A percentile compares a stretch with the other conserved stretches of the same genome.
phyloP scores from a whole-genome alignment of 2,113 vertebrate genomes.

The Theristicus caerulescens region DNA sequence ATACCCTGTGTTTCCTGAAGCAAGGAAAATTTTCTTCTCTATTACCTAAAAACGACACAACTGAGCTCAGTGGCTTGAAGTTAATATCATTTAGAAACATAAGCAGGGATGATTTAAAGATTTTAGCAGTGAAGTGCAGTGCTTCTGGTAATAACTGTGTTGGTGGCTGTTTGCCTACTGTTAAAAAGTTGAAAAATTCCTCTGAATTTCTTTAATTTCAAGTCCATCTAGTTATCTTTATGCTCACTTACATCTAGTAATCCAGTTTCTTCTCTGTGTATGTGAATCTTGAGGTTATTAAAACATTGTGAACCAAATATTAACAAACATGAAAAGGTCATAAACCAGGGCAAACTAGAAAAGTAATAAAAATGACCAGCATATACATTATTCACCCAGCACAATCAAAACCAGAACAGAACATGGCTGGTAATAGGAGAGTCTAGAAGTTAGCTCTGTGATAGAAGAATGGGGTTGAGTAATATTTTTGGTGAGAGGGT shows the following conservation, averaged over 20 bases:
- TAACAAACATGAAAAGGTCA: neutral
- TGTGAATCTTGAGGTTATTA: neutral
- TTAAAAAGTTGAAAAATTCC: neutral
- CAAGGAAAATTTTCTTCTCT: slow-evolving; percentile 36
- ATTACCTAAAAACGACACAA: slow-evolving; percentile 2
- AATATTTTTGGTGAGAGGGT: neutral
- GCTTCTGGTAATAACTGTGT: neutral
- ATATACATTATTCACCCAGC: neutral
- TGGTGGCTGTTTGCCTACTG: neutral
- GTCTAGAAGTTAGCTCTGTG: neutral
- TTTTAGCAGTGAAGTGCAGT: neutral
- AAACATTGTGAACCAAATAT: neutral
- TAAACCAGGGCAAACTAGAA: neutral
- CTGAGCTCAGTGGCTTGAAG: slow-evolving; percentile 10
- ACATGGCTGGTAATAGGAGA: neutral
- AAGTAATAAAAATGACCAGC: neutral
- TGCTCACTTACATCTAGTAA: neutral
- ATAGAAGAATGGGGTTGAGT: neutral
- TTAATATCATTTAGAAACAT: neutral
- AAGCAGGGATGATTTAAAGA: neutral
- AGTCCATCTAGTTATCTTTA: neutral
- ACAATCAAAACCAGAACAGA: neutral
- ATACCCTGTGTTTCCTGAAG: slow-evolving; percentile 44
- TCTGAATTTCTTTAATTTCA: neutral
- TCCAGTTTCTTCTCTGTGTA: neutral